A percentile compares a stretch with the other conserved stretches of the same genome.
Evolutionary conservation across 2,113 vertebrate genomes (phyloP).

Genomic region (Labeo catla): DNA sequence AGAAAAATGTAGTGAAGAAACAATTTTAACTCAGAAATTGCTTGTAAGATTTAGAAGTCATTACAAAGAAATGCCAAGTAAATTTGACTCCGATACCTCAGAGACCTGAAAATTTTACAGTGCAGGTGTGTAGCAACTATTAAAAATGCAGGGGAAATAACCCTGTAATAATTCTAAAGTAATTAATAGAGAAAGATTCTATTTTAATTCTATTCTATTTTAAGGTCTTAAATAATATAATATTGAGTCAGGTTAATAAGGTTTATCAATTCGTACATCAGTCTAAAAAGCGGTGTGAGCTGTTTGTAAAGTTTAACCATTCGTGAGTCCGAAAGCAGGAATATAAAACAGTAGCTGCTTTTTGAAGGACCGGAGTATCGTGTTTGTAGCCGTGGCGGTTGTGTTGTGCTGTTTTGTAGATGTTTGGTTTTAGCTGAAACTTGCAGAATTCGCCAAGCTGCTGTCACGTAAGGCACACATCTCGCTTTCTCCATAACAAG

Average conservation of each 20-base stretch:
- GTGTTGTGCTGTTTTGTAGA: slow-evolving; percentile 3
- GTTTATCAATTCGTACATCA: neutral
- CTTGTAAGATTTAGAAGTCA: neutral
- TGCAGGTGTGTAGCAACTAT: no score
- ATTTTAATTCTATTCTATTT: no score
- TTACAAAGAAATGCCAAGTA: neutral
- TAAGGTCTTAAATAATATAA: no score
- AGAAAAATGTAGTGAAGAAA: no score
- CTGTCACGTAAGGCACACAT: neutral
- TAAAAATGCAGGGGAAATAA: no score
- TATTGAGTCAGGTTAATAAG: neutral
- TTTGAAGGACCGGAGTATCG: neutral
- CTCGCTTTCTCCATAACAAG: slow-evolving; percentile 12
- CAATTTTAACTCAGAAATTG: neutral
- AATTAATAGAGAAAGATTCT: no score
- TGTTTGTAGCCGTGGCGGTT: slow-evolving; percentile 5
- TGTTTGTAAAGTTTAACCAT: neutral
- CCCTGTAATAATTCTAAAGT: no score
- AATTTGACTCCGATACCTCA: no score
- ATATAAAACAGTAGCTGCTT: neutral
- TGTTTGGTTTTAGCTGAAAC: slow-evolving; percentile 21
- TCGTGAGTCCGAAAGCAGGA: neutral
- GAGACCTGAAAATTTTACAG: no score
- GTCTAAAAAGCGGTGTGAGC: neutral
- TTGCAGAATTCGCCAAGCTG: slow-evolving; percentile 1